Evolutionary conservation across 1,140 invertebrate genomes (phyloP).

Genomic region (Sarcophaga peregrina): DNA sequence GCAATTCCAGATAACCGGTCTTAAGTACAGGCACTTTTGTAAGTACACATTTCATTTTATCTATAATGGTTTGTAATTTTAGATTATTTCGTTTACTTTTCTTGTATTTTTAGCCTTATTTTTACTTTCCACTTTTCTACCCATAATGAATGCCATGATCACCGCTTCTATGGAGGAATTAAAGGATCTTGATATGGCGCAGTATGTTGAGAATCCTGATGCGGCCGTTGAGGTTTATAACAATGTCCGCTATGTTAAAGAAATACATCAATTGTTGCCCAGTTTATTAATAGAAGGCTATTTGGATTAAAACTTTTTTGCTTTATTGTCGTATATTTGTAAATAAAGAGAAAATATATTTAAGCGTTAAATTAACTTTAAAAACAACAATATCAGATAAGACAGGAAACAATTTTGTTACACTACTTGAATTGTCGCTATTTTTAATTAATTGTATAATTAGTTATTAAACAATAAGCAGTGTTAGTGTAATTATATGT

Average conservation of each 20-base stretch:
- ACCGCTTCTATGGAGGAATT: constrained; percentile 5
- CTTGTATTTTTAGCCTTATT: constrained; percentile 16
- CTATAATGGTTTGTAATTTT: background rate
- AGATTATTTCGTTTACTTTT: constrained; percentile 15
- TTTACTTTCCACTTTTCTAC: constrained; percentile 1
- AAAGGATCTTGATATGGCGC: constrained; percentile 3
- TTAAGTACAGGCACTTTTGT: constrained; percentile 39
- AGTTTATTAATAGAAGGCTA: constrained; percentile 23
- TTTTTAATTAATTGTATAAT: too few relatives aligned
- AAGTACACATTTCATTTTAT: background rate
- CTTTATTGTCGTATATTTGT: background rate
- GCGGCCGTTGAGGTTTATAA: background rate
- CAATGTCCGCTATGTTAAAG: background rate
- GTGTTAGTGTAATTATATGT: too few relatives aligned
- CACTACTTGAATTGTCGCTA: too few relatives aligned
- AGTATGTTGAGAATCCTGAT: background rate
- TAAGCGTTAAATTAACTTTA: too few relatives aligned
- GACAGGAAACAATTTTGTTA: too few relatives aligned
- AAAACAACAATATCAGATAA: too few relatives aligned
- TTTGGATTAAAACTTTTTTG: constrained; percentile 19
- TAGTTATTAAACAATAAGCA: too few relatives aligned
- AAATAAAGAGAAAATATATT: too few relatives aligned
- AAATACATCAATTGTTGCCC: constrained; percentile 16
- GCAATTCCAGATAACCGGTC: background rate
- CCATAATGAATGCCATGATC: background rate